These are phyloP conservation scores for Thunnus maccoyii DNA, from an alignment of 2,113 vertebrate species.

Conservation along the genomic window DNA sequence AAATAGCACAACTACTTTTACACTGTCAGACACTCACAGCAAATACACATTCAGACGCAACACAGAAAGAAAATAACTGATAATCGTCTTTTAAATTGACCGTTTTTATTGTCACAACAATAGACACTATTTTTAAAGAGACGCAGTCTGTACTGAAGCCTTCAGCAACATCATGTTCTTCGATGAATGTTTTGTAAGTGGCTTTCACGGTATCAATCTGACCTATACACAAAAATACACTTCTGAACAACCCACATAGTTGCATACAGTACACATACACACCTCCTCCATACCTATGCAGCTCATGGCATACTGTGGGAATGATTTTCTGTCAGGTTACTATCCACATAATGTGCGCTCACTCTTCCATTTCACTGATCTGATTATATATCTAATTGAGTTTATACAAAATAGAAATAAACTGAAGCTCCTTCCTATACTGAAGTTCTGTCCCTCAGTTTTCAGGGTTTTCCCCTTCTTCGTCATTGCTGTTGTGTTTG, in stretches of 20 bases:
- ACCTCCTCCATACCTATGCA: constrained; percentile 24
- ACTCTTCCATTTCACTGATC: constrained; percentile 56
- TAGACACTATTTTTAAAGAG: background rate
- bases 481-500: background rate
- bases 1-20: constrained; percentile 32
- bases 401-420: constrained; percentile 46
- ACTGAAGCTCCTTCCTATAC: constrained; percentile 2
- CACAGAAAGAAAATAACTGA: constrained; percentile 4
- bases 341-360: constrained; percentile 32
- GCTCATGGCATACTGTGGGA: constrained; percentile 28
- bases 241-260: constrained; percentile 13
- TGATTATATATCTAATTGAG: constrained; percentile 42
- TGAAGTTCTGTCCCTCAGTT: background rate
- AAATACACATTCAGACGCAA: constrained; percentile 26
- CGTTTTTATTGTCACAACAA: constrained; percentile 12
- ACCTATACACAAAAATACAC: constrained; percentile 30
- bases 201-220: constrained; percentile 31
- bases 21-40: constrained; percentile 10
- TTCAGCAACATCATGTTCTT: background rate
- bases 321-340: constrained; percentile 57
- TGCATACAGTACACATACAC: constrained; percentile 11
- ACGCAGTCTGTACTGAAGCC: constrained; percentile 15
- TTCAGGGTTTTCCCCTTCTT: background rate
- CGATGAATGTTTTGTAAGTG: constrained; percentile 15
- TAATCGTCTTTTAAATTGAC: constrained; percentile 20